phyloP scores from a whole-genome alignment of 2,797 vertebrate species.

The Graptemys geographica region DNA sequence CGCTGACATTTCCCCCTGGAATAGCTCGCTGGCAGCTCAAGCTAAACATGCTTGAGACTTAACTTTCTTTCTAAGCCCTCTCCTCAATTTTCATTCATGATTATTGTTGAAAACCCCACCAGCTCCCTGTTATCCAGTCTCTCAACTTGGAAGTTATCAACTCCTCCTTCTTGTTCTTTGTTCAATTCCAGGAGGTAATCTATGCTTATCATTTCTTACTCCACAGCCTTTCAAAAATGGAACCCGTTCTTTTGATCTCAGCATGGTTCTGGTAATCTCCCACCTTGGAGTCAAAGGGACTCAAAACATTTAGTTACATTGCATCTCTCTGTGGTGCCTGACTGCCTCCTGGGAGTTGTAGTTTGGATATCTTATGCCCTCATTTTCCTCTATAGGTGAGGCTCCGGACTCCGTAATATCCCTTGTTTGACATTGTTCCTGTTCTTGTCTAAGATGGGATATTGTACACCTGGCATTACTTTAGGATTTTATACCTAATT shows the following conservation, averaged over 20 bases:
- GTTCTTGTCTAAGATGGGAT: not conserved
- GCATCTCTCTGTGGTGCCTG: rapidly evolving
- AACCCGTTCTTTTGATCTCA: not conserved
- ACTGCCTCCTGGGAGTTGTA: not conserved
- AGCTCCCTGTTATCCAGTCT: not conserved
- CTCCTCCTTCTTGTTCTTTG: not conserved
- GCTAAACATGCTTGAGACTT: not conserved
- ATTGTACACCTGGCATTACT: not conserved
- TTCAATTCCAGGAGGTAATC: not conserved
- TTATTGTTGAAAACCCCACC: not conserved
- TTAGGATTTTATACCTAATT: not conserved
- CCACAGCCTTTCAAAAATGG: not conserved
- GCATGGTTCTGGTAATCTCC: not conserved
- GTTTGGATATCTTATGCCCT: not conserved
- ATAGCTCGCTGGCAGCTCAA: not conserved
- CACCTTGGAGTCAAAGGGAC: not conserved
- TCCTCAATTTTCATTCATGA: rapidly evolving
- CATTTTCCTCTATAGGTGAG: not conserved
- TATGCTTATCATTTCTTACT: not conserved
- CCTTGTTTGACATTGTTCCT: not conserved
- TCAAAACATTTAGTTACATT: not conserved
- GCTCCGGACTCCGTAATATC: not conserved
- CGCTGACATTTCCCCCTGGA: not conserved
- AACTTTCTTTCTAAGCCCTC: not conserved
- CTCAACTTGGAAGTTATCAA: not conserved